Percentiles rank a stretch among this genome's conserved stretches.
phyloP scores from a whole-genome alignment of 2,888 invertebrate species.

The Choreutis nemorana region DNA sequence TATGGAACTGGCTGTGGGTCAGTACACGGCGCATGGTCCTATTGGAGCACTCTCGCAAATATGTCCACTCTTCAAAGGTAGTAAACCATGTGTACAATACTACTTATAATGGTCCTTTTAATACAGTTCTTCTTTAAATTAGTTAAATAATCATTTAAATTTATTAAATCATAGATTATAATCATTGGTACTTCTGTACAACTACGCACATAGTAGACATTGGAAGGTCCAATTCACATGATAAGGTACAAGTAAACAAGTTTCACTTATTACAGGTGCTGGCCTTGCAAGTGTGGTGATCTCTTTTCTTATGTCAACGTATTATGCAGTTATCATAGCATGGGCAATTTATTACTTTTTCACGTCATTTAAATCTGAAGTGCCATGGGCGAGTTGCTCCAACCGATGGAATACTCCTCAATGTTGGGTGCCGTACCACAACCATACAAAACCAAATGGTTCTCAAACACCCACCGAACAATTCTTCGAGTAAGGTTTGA shows the following conservation, averaged over 20 bases:
- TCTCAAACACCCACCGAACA: conserved; percentile 90
- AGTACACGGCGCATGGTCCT: conserved; percentile 91
- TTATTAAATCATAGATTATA: no score
- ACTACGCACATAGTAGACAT: neutral
- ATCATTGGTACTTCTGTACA: no score
- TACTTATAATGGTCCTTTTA: no score
- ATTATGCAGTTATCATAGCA: conserved; percentile 94
- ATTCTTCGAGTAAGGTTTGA: conserved; percentile 84
- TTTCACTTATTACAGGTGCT: conserved; percentile 75
- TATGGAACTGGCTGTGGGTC: conserved; percentile 93
- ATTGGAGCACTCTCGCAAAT: conserved; percentile 91
- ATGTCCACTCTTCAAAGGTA: conserved; percentile 93
- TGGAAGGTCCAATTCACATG: no score
- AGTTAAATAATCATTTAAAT: no score
- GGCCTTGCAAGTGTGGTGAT: conserved; percentile 94
- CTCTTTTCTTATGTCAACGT: conserved; percentile 94
- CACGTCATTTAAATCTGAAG: conserved; percentile 84
- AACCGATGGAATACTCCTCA: conserved; percentile 86
- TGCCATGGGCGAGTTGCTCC: conserved; percentile 90
- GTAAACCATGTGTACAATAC: conserved; percentile 12
- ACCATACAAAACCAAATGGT: conserved; percentile 72
- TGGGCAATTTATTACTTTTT: conserved; percentile 95
- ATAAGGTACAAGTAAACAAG: no score
- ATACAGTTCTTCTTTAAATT: no score
- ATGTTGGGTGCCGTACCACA: conserved; percentile 81